Evolutionary conservation across 1,140 invertebrate genomes (phyloP), one percentile per base, ranked within the genome.

Genomic region (Heliconius himera): DNA sequence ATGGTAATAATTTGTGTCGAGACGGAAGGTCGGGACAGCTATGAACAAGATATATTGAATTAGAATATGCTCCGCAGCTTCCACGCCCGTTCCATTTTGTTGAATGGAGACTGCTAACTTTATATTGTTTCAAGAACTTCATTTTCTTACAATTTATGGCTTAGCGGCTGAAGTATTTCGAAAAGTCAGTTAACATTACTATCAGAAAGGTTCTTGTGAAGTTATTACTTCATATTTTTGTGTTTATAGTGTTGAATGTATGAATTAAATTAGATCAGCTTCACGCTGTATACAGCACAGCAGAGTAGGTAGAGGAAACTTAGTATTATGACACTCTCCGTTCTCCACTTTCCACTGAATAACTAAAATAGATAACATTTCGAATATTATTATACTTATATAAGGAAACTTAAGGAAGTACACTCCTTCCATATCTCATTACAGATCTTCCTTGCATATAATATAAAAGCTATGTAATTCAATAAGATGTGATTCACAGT

Each of bases 1-100:
- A 89, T 88, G 88, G 88, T 89, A 90, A 93, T 92, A 91, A 90
- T 84, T 89, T 88, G 76, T 87, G 80, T 87, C 79, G 74, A 75
- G 82, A 83, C 84, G 85, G 85, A 89, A 87, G 86, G 81, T 78
- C 85, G 85, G 74, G 84, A 85, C 86, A 86, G 81, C 80, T 84
- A 78, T 70, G 83, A 81, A 85, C 84, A 86, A 85, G 87, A 89
- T 88, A 87, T 82, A 88, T 90, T 88, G 88, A 91, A 90, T 92
- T 89, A 91, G 87, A 90, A 87, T 88, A 81, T 85, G 83, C 82
- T 77, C 76, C 4, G 75, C 82, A 74, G 83, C 51, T 81, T 74
- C 81, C 70, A 79, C 78, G 76, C 49, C 79, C 76, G 77, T 78
- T 77, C 77, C 83, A 80, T 80, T 80, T 80, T 70, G 73, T 73